These are phyloP conservation scores for Lophius piscatorius DNA, from an alignment of 2,113 vertebrate genomes.

Conservation along the genomic window DNA sequence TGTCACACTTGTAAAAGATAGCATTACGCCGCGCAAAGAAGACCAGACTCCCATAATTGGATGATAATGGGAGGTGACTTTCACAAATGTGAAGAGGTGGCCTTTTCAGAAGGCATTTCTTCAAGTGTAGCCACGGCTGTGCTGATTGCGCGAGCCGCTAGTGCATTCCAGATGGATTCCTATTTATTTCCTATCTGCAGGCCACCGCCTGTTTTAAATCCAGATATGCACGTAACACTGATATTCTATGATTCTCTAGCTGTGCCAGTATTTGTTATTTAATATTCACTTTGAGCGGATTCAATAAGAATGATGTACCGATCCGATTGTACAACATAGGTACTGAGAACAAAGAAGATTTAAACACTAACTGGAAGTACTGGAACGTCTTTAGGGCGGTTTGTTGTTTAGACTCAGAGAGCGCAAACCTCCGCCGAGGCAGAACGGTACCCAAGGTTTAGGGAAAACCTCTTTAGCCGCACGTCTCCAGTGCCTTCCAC, in stretches of 20 bases:
- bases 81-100: slow-evolving; percentile 77
- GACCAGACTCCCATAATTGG: slow-evolving; percentile 40
- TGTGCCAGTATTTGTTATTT: neutral
- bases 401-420: no score
- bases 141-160: slow-evolving; percentile 45
- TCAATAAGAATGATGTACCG: no score
- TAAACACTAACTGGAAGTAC: no score
- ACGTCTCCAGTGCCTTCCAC: no score
- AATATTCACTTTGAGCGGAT: no score
- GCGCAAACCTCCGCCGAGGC: no score
- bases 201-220: slow-evolving; percentile 36
- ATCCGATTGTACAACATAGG: no score
- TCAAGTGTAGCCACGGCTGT: slow-evolving; percentile 47
- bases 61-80: slow-evolving; percentile 74
- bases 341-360: no score
- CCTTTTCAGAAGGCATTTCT: slow-evolving; percentile 74
- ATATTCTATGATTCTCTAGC: slow-evolving; percentile 2
- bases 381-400: no score
- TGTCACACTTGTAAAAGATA: slow-evolving; percentile 60
- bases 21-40: slow-evolving; percentile 53
- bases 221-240: slow-evolving; percentile 11
- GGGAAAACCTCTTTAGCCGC: no score
- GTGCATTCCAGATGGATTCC: slow-evolving; percentile 27
- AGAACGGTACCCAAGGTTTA: no score
- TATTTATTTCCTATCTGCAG: slow-evolving; percentile 15